A percentile compares a stretch with the other conserved stretches of the same genome.
phyloP scores from a whole-genome alignment of 2,113 vertebrate species.

The Sebastes fasciatus region DNA sequence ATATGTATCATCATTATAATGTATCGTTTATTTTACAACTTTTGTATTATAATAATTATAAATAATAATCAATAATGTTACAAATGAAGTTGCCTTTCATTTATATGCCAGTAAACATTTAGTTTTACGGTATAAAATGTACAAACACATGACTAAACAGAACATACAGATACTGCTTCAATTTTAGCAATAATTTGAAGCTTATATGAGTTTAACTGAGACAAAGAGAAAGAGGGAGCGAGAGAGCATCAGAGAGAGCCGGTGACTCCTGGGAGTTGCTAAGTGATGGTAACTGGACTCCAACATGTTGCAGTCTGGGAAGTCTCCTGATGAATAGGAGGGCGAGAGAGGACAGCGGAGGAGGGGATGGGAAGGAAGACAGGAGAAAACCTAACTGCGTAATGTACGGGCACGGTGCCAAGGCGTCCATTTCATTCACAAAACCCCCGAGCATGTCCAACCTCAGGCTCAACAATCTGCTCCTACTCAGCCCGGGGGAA shows the following conservation, averaged over 20 bases:
- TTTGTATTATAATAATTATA: too few relatives aligned
- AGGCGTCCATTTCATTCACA: conserved; percentile 81
- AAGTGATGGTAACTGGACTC: conserved; percentile 81
- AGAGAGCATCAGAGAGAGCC: conserved; percentile 28
- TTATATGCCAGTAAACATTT: not conserved
- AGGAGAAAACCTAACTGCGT: conserved; percentile 58
- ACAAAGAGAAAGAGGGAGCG: conserved; percentile 7
- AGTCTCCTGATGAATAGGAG: conserved; percentile 77
- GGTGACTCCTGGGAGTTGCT: conserved; percentile 69
- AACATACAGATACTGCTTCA: not conserved
- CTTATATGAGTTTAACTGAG: not conserved
- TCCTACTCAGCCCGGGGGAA: conserved; percentile 40
- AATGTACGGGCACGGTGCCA: conserved; percentile 62
- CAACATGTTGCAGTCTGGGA: conserved; percentile 80
- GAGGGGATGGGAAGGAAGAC: conserved; percentile 46
- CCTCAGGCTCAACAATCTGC: conserved; percentile 60
- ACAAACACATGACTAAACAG: not conserved
- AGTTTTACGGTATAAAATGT: not conserved
- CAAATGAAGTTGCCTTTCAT: not conserved
- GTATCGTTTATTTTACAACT: too few relatives aligned
- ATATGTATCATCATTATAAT: not conserved
- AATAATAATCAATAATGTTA: not conserved
- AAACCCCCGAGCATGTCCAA: conserved; percentile 69
- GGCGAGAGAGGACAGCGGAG: conserved; percentile 44
- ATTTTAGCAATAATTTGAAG: conserved; percentile 12